A percentile compares a stretch with the other conserved stretches of the same genome.
Evolutionary conservation across 2,888 invertebrate species (phyloP).

Genomic region (Drosophila mulleri): DNA sequence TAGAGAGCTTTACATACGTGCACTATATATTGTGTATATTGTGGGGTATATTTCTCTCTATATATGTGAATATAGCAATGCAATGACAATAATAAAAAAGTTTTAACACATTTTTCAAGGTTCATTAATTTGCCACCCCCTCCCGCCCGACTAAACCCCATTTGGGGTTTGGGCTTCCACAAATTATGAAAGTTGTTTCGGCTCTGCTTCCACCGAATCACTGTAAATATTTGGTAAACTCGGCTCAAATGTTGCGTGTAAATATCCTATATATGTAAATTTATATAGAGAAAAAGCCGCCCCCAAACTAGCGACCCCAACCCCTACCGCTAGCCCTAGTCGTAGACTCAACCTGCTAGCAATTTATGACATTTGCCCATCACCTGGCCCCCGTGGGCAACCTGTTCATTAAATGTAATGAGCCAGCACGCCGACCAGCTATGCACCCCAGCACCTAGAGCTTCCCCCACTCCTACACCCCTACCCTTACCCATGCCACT

Average conservation of each 20-base stretch:
- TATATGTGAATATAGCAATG: slow-evolving; percentile 43
- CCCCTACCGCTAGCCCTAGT: background rate
- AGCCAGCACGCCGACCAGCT: slow-evolving; percentile 55
- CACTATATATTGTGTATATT: background rate
- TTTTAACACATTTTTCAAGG: slow-evolving; percentile 81
- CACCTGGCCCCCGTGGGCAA: slow-evolving; percentile 50
- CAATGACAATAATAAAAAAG: slow-evolving; percentile 67
- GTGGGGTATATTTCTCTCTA: background rate
- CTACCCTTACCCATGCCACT: background rate
- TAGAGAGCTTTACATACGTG: background rate
- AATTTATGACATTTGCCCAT: slow-evolving; percentile 77
- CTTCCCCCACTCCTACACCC: background rate
- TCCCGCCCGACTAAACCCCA: background rate
- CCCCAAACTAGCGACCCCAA: background rate
- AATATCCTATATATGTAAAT: slow-evolving; percentile 79
- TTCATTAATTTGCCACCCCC: slow-evolving; percentile 69
- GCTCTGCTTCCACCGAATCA: slow-evolving; percentile 54
- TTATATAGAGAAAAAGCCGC: slow-evolving; percentile 52
- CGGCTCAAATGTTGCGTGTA: slow-evolving; percentile 78
- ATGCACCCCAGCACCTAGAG: slow-evolving; percentile 3
- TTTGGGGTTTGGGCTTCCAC: slow-evolving; percentile 6
- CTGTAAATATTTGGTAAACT: slow-evolving; percentile 78
- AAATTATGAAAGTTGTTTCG: slow-evolving; percentile 46
- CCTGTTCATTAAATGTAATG: slow-evolving; percentile 77
- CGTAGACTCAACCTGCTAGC: slow-evolving; percentile 23